Base-by-base conservation (phyloP, 2,797 vertebrate genomes). In the Silurus lanzhouensis region DNA sequence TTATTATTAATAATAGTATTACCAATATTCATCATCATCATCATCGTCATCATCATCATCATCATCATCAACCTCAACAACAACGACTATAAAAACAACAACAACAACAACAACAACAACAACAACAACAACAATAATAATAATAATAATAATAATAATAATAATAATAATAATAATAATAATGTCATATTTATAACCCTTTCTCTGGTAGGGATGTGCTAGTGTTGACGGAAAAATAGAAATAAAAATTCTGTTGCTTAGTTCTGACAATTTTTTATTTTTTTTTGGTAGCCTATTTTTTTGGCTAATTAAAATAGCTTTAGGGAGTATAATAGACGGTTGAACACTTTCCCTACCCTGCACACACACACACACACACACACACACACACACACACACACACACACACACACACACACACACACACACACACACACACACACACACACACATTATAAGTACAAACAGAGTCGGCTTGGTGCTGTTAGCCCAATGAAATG, bases 401-500 rank as follows among this genome's bases (percentile, higher is more conserved):
- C 63, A 57, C 25, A 27, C 31, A 19, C 67, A 8, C 67, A 31
- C n/a, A 31, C 25, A 67, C 67, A 85, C 52, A 83, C 76, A 80
- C 66, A 67, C 74, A 87, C 75, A 84, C 44, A 88, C 81, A 87
- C 57, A 84, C 60, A 85, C 25, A 84, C 68, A 83, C 57, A 58
- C 66, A 82, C 75, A 84, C 55, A 70, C 67, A 84, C 81, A 78
- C 27, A 87, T 58, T 87, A 86, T 75, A 83, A 84, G 74, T 72
- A 79, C 83, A 86, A 86, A 82, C 76, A 88, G 79, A 87, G 81
- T 81, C 72, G 58, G 68, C 81, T 82, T 80, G 82, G 83, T 83
- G 87, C 86, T 61, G 80, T 84, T 85, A 84, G 79, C 76, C 82
- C 87, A 86, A 84, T 88, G 88, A 90, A 88, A 89, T 89, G 90